These are phyloP conservation scores for Mustelus asterias DNA, from an alignment of 2,113 vertebrate species.

Conservation along the genomic window DNA sequence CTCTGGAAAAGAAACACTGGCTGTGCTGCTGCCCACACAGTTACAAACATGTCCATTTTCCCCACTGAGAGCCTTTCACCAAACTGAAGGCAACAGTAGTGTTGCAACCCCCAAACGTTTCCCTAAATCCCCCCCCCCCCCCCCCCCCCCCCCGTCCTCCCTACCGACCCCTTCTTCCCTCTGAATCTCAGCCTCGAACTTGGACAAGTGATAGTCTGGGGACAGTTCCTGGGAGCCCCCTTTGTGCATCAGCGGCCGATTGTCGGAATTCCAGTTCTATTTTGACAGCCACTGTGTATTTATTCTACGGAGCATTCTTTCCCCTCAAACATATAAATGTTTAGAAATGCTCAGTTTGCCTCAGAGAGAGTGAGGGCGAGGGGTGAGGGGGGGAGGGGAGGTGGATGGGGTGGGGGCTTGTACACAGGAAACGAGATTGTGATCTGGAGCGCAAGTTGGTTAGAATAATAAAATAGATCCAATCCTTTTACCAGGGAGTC, in stretches of 20 bases:
- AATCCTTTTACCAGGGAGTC: background rate
- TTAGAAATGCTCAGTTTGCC: background rate
- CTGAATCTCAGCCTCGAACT: background rate
- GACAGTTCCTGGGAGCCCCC: background rate
- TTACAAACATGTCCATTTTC: background rate
- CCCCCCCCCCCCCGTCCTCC: background rate
- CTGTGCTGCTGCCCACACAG: background rate
- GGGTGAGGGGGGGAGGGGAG: too few species aligned
- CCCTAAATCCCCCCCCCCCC: background rate
- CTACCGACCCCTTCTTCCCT: background rate
- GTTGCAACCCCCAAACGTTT: background rate
- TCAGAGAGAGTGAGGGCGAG: background rate
- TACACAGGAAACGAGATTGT: background rate
- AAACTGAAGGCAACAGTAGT: background rate
- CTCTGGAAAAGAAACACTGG: background rate
- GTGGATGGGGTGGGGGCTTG: too few species aligned
- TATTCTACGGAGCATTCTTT: background rate
- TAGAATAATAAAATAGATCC: background rate
- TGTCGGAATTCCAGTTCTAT: background rate
- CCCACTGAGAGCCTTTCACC: background rate
- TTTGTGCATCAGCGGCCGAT: background rate
- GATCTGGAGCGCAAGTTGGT: background rate
- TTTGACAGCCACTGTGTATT: background rate
- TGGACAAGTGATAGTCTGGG: background rate
- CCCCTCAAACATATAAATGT: background rate